phyloP scores from a whole-genome alignment of 1,140 invertebrate genomes.

The Mesaphorura yosii region DNA sequence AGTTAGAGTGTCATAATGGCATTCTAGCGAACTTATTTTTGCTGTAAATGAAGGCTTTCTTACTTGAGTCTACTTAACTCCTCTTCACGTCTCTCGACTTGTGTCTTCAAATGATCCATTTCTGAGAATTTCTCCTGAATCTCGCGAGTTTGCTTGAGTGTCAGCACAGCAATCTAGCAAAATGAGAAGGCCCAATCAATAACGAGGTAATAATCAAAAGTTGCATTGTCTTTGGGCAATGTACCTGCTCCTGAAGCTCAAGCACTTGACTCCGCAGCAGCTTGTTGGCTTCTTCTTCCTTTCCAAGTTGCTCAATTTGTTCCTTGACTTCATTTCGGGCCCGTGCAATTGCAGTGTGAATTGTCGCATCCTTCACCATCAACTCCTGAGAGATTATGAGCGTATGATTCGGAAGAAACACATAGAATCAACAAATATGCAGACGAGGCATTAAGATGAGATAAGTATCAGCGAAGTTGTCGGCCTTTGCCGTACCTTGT shows the following conservation, averaged over 20 bases:
- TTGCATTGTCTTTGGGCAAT: background rate
- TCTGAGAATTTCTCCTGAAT: constrained; percentile 17
- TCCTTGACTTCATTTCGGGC: constrained; percentile 24
- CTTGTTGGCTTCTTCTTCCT: constrained; percentile 24
- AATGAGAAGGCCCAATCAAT: background rate
- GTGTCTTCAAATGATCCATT: constrained; percentile 18
- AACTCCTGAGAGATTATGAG: constrained; percentile 7
- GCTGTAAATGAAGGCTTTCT: constrained; percentile 1
- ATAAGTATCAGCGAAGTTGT: too few species aligned
- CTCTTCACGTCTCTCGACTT: constrained; percentile 15
- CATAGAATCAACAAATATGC: too few species aligned
- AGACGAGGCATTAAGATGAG: too few species aligned
- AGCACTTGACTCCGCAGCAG: constrained; percentile 16
- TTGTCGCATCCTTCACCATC: constrained; percentile 14
- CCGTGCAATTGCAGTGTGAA: constrained; percentile 12
- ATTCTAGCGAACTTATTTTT: background rate
- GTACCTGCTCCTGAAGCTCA: constrained; percentile 18
- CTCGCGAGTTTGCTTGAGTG: constrained; percentile 10
- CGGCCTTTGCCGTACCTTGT: too few species aligned
- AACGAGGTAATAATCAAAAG: background rate
- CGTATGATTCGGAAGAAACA: background rate
- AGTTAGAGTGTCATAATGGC: background rate
- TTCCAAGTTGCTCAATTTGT: constrained; percentile 12
- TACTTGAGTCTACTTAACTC: constrained; percentile 22
- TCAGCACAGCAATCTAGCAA: constrained; percentile 11